These are phyloP conservation scores for Poecilia gillii DNA, from an alignment of 2,797 vertebrate genomes.

Conservation along the genomic window DNA sequence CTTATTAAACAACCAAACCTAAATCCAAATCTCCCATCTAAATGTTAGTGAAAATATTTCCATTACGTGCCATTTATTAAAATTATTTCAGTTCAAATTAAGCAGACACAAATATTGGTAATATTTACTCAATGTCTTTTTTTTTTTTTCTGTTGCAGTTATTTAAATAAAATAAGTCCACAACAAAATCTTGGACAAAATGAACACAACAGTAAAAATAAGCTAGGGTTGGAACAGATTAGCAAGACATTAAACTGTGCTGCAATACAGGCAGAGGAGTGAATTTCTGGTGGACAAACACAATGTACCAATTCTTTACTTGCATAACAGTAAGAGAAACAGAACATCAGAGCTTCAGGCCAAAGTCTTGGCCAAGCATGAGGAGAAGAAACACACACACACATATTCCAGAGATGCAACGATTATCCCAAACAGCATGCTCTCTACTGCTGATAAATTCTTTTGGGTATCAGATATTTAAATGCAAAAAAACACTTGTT, in stretches of 20 bases:
- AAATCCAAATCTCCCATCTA: neutral
- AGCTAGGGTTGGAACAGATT: slow-evolving; percentile 4
- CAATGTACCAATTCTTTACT: slow-evolving; percentile 70
- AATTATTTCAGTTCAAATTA: neutral
- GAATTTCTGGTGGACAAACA: slow-evolving; percentile 44
- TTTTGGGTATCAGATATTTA: slow-evolving; percentile 38
- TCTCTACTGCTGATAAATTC: slow-evolving; percentile 52
- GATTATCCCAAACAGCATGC: slow-evolving; percentile 54
- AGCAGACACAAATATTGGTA: neutral
- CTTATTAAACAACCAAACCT: neutral
- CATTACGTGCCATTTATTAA: neutral
- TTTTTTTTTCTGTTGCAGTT: neutral
- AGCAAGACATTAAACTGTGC: slow-evolving; percentile 20
- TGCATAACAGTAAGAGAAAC: slow-evolving; percentile 70
- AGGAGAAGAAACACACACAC: slow-evolving; percentile 14
- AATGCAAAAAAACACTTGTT: neutral
- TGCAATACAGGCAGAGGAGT: slow-evolving; percentile 36
- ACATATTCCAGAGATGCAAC: slow-evolving; percentile 28
- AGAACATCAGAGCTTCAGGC: slow-evolving; percentile 60
- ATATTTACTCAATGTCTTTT: neutral
- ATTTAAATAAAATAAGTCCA: neutral
- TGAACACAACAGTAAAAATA: neutral
- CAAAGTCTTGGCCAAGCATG: slow-evolving; percentile 44
- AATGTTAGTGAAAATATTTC: neutral
- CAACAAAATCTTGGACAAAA: neutral